Percentiles rank a stretch among this genome's conserved stretches.
Conservation (phyloP, 2,113 vertebrate species). For the Nansenia antarctica region DNA sequence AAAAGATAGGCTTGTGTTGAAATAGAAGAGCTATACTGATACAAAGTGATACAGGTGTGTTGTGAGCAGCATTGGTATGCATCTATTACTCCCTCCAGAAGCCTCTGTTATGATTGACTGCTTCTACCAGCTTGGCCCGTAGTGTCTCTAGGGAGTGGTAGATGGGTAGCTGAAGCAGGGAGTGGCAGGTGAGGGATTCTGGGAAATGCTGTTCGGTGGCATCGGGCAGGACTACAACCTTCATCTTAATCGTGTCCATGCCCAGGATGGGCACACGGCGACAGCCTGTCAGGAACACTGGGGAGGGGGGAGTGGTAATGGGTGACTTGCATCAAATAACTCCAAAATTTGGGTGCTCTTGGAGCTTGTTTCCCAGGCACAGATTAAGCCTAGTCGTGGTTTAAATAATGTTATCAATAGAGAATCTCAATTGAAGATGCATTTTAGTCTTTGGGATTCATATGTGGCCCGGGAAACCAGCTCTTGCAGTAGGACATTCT, state of each 20-base stretch:
- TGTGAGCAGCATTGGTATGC: neutral
- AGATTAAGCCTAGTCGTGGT: too few relatives aligned
- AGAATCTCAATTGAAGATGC: too few relatives aligned
- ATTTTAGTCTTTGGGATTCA: too few relatives aligned
- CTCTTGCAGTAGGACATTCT: too few relatives aligned
- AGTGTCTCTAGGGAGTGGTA: slow-evolving; percentile 69
- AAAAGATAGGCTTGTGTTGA: too few relatives aligned
- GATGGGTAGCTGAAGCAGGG: slow-evolving; percentile 68
- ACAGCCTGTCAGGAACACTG: slow-evolving; percentile 81
- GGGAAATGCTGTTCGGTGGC: slow-evolving; percentile 69
- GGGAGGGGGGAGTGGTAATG: neutral
- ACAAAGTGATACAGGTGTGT: too few relatives aligned
- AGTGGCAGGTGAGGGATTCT: slow-evolving; percentile 67
- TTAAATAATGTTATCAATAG: too few relatives aligned
- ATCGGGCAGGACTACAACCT: slow-evolving; percentile 40
- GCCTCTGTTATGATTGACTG: slow-evolving; percentile 73
- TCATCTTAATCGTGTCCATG: slow-evolving; percentile 70
- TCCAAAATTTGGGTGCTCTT: too few relatives aligned
- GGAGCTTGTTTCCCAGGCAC: too few relatives aligned
- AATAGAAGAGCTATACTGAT: too few relatives aligned
- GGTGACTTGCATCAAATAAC: too few relatives aligned
- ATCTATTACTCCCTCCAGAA: slow-evolving; percentile 54
- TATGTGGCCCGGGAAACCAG: too few relatives aligned
- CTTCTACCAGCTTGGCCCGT: slow-evolving; percentile 63
- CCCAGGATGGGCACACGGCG: slow-evolving; percentile 71